A percentile compares a stretch with the other conserved stretches of the same genome.
These are phyloP conservation scores for Andrena dorsata DNA, from an alignment of 2,888 invertebrate genomes.

Conservation along the genomic window DNA sequence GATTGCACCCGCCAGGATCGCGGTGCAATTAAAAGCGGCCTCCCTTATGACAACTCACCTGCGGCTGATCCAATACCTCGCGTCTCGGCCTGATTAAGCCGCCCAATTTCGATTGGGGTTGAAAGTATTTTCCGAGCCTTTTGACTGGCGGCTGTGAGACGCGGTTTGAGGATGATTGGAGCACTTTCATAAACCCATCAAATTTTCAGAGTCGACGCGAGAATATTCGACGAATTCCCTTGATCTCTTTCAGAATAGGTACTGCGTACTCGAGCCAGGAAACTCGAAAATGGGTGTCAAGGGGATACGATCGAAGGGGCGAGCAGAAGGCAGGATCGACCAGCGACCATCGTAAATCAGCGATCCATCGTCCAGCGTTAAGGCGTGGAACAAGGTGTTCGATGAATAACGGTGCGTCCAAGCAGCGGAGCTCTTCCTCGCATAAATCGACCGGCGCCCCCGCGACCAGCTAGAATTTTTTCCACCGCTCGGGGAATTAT, in stretches of 20 bases:
- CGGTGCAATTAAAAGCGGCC: slow-evolving; percentile 66
- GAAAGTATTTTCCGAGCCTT: background rate
- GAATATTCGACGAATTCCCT: no score
- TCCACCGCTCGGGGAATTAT: slow-evolving; percentile 41
- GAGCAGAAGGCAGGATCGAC: background rate
- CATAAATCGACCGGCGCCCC: slow-evolving; percentile 25
- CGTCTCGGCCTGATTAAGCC: slow-evolving; percentile 30
- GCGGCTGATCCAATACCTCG: slow-evolving; percentile 29
- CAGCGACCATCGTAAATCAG: slow-evolving; percentile 1
- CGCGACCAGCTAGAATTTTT: slow-evolving; percentile 20
- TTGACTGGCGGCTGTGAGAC: background rate
- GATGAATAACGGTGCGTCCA: slow-evolving; percentile 34
- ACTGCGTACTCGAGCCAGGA: no score
- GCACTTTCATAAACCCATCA: no score
- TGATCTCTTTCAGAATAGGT: no score
- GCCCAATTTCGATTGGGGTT: slow-evolving; percentile 23
- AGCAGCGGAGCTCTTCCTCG: background rate
- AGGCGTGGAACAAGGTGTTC: slow-evolving; percentile 4
- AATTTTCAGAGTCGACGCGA: no score
- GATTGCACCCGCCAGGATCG: slow-evolving; percentile 73
- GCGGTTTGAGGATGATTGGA: no score
- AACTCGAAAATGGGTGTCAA: no score
- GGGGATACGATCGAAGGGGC: no score
- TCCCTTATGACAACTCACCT: slow-evolving; percentile 55
- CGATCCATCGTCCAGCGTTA: background rate